Conservation (phyloP, 2,797 vertebrate species). For the Spondyliosoma cantharus region DNA sequence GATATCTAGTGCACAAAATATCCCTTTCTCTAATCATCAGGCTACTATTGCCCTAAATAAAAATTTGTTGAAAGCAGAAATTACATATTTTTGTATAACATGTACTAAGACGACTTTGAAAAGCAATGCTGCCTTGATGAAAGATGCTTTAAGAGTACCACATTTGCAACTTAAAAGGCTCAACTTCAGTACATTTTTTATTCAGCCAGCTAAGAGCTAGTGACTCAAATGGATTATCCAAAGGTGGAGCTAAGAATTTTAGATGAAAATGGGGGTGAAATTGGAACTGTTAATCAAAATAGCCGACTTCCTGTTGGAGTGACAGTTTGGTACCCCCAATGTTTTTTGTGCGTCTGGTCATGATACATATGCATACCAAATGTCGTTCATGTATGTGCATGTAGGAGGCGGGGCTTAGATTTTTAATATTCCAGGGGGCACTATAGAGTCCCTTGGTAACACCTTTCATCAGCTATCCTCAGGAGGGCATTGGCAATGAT, state of each 20-base stretch:
- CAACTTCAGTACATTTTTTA: constrained; percentile 23
- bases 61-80: constrained; percentile 11
- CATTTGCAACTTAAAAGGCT: constrained; percentile 25
- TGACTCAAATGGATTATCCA: neutral
- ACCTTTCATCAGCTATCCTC: no score
- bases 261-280: no score
- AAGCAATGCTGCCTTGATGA: constrained; percentile 16
- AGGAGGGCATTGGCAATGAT: no score
- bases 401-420: no score
- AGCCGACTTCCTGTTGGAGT: no score
- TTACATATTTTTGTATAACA: constrained; percentile 1
- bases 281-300: no score
- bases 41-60: constrained; percentile 1
- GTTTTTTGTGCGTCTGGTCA: no score
- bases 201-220: constrained; percentile 1
- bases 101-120: neutral
- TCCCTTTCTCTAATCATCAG: neutral
- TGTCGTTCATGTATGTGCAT: no score
- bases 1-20: neutral
- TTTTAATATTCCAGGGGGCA: no score
- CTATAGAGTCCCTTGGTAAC: no score
- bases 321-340: no score
- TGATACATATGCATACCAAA: no score
- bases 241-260: neutral
- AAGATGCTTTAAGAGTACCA: constrained; percentile 10